These are phyloP conservation scores for Lepus townsendii DNA, from an alignment of 2,797 vertebrate species.

Conservation along the genomic window DNA sequence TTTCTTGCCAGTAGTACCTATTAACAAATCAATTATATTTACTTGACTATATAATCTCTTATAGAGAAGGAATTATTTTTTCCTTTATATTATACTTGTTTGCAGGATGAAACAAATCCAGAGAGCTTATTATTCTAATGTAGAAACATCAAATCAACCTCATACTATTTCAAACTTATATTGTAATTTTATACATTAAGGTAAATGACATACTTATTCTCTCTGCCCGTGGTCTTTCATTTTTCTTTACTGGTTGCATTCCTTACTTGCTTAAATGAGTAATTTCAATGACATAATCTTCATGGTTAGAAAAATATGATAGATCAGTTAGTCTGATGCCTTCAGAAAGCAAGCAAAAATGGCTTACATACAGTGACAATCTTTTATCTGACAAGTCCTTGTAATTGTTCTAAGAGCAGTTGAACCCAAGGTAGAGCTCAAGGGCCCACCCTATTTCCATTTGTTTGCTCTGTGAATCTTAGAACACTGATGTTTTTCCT, in stretches of 20 bases:
- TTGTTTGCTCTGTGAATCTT: neutral
- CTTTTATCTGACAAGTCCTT: neutral
- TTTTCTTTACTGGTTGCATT: neutral
- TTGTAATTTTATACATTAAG: neutral
- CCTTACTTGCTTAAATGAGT: neutral
- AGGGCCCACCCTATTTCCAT: neutral
- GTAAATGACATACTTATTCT: neutral
- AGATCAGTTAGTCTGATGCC: neutral
- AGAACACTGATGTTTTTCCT: neutral
- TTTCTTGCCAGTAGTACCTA: neutral
- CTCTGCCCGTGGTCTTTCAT: neutral
- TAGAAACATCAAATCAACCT: neutral
- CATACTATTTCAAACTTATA: neutral
- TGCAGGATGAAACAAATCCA: neutral
- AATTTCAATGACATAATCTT: neutral
- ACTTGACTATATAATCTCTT: neutral
- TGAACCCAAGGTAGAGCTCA: neutral
- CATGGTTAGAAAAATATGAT: neutral
- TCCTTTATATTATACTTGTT: neutral
- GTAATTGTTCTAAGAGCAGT: neutral
- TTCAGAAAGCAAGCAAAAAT: neutral
- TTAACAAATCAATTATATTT: neutral
- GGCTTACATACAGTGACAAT: neutral
- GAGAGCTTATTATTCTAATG: neutral
- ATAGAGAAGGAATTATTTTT: neutral